Percentiles rank a stretch among this genome's conserved stretches.
Evolutionary conservation across 2,888 invertebrate species (phyloP).

Genomic region (Zaprionus bogoriensis): DNA sequence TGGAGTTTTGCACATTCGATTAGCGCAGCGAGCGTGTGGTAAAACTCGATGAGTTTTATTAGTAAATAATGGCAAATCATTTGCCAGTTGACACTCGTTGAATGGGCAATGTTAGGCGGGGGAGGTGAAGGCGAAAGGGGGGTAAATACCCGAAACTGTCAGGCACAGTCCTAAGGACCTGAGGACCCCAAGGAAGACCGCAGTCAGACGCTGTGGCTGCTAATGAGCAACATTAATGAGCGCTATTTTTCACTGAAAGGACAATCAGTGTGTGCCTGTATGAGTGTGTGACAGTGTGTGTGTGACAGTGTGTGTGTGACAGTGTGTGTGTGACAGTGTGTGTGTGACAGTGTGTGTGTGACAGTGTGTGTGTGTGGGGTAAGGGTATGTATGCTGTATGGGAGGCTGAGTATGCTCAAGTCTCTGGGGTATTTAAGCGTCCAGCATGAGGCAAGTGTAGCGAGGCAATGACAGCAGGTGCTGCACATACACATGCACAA

Average conservation of each 20-base stretch:
- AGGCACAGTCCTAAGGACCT: slow-evolving; percentile 13
- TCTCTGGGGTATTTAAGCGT: slow-evolving; percentile 69
- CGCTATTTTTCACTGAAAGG: slow-evolving; percentile 76
- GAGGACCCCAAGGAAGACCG: slow-evolving; percentile 11
- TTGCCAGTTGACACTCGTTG: slow-evolving; percentile 80
- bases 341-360: background rate
- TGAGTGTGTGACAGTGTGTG: slow-evolving; percentile 7
- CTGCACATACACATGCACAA: slow-evolving; percentile 17
- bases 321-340: background rate
- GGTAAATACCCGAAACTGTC: background rate
- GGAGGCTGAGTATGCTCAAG: slow-evolving; percentile 14
- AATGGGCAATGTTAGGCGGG: slow-evolving; percentile 1
- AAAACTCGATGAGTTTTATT: slow-evolving; percentile 80
- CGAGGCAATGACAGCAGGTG: slow-evolving; percentile 71
- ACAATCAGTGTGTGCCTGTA: slow-evolving; percentile 56
- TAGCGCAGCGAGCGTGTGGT: slow-evolving; percentile 52
- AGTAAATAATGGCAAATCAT: slow-evolving; percentile 82
- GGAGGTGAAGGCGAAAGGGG: background rate
- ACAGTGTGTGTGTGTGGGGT: background rate
- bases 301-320: slow-evolving; percentile 8
- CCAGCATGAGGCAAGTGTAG: slow-evolving; percentile 55
- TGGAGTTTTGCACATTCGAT: slow-evolving; percentile 56
- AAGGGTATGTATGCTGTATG: background rate
- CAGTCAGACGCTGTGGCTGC: slow-evolving; percentile 66
- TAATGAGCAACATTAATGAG: slow-evolving; percentile 82